Base-by-base conservation (phyloP, 2,888 invertebrate genomes). In the Yponomeuta cagnagella region DNA sequence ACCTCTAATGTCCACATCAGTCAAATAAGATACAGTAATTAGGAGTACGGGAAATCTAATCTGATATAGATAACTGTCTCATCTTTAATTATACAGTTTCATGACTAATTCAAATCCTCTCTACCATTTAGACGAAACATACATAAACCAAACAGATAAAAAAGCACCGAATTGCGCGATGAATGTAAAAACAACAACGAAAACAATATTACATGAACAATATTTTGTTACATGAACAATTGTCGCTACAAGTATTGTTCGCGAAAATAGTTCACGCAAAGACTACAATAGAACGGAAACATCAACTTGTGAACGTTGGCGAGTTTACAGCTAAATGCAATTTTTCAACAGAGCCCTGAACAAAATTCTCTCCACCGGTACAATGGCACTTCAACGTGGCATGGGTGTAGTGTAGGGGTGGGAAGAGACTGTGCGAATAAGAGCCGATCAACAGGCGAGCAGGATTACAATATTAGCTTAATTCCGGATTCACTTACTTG, bases 261-360 rank as follows among this genome's bases (percentile, higher is more conserved):
- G 15, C 52, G 52, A 52, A 52, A 52, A 58, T 58, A 58, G 52
- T 15, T 52, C 52, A 52, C 52, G 15, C 12, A 52, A 52, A 52
- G 15, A 15, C 52, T 58, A 58, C 52, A 58, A 58, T 58, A 58
- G 52, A 58, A 58, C 12, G 52, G 52, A 58, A 58, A 58, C 52
- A 15, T 58, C 52, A 12, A 58, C 52, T 58, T 58, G 52, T 58
- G 15, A 15, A 15, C 15, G 52, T 58, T 15, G 15, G 52, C 52
- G 52, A 58, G 52, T 58, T 58, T 58, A 58, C 52, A 58, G 52
- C 52, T 58, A 58, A 58, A 58, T 58, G 52, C 52, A 12, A 58
- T 58, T 58, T 58, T 58, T 12, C 52, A 58, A 15, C 52, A 58
- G 52, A 58, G 15, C 52, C 52, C 15, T 15, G 52, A 58, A 58